phyloP scores from a whole-genome alignment of 2,888 invertebrate genomes.

The Pollenia amentaria region DNA sequence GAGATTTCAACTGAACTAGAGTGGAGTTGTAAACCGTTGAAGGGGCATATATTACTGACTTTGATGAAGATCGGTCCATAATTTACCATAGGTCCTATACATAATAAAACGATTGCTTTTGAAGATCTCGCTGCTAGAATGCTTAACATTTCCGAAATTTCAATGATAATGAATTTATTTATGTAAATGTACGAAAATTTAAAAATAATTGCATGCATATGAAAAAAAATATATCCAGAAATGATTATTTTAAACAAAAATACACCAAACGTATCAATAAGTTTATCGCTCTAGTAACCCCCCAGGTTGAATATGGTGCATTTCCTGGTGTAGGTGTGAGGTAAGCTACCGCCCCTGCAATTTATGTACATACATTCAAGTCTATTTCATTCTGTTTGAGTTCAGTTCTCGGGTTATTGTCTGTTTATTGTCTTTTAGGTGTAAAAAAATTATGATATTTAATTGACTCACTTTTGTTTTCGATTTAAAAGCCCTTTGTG shows the following conservation, averaged over 20 bases:
- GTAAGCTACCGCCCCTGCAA: slow-evolving; percentile 38
- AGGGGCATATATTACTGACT: no score
- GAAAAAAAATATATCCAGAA: background rate
- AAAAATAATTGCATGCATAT: no score
- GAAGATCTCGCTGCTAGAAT: no score
- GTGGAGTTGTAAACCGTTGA: no score
- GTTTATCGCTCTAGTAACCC: slow-evolving; percentile 65
- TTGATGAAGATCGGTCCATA: no score
- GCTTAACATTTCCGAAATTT: no score
- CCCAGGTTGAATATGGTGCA: slow-evolving; percentile 47
- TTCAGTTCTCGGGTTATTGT: slow-evolving; percentile 44
- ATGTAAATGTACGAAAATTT: no score
- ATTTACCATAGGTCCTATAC: no score
- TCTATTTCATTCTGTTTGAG: slow-evolving; percentile 42
- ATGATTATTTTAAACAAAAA: background rate
- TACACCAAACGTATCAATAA: slow-evolving; percentile 7
- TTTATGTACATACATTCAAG: slow-evolving; percentile 34
- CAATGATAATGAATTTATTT: no score
- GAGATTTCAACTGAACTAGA: no score
- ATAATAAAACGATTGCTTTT: no score
- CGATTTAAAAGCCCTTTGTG: slow-evolving; percentile 63
- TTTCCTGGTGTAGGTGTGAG: slow-evolving; percentile 49
- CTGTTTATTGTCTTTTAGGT: slow-evolving; percentile 64
- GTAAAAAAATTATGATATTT: slow-evolving; percentile 54
- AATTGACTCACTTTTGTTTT: slow-evolving; percentile 68